Percentiles rank a stretch among this genome's conserved stretches.
phyloP scores from a whole-genome alignment of 2,113 vertebrate species.

The Nibea albiflora region DNA sequence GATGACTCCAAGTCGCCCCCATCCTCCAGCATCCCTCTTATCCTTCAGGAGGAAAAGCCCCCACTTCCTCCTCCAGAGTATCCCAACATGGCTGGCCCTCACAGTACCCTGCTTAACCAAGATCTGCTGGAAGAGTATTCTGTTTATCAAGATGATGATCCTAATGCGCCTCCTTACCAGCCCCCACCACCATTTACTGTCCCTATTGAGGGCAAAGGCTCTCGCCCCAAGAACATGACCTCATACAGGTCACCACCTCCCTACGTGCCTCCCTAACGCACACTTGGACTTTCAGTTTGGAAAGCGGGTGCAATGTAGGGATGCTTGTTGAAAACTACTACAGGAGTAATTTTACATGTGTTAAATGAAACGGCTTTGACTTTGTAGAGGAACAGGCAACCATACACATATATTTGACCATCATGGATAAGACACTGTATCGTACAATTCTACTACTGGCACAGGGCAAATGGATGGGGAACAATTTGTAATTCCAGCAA shows the following conservation, averaged over 20 bases:
- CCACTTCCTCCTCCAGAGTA: constrained; percentile 95
- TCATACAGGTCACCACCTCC: constrained; percentile 96
- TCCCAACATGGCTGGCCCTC: constrained; percentile 92
- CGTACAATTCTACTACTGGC: constrained; percentile 66
- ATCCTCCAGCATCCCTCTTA: constrained; percentile 96
- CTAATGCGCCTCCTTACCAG: constrained; percentile 95
- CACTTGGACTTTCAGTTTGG: constrained; percentile 55
- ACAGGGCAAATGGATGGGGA: constrained; percentile 65
- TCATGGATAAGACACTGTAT: constrained; percentile 70
- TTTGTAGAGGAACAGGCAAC: constrained; percentile 77
- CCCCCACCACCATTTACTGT: constrained; percentile 95
- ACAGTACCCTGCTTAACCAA: constrained; percentile 93
- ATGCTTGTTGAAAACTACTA: constrained; percentile 69
- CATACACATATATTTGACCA: constrained; percentile 71
- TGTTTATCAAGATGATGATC: constrained; percentile 93
- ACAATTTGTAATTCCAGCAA: constrained; percentile 65
- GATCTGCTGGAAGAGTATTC: constrained; percentile 94
- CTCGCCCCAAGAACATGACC: constrained; percentile 99
- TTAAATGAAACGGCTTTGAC: constrained; percentile 76
- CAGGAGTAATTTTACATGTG: constrained; percentile 75
- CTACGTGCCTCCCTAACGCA: constrained; percentile 94
- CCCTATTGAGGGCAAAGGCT: constrained; percentile 96
- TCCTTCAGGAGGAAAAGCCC: constrained; percentile 97
- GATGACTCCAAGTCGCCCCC: constrained; percentile 96
- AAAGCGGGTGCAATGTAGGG: constrained; percentile 70